phyloP scores from a whole-genome alignment of 1,140 invertebrate species.

The Eupeodes corollae region DNA sequence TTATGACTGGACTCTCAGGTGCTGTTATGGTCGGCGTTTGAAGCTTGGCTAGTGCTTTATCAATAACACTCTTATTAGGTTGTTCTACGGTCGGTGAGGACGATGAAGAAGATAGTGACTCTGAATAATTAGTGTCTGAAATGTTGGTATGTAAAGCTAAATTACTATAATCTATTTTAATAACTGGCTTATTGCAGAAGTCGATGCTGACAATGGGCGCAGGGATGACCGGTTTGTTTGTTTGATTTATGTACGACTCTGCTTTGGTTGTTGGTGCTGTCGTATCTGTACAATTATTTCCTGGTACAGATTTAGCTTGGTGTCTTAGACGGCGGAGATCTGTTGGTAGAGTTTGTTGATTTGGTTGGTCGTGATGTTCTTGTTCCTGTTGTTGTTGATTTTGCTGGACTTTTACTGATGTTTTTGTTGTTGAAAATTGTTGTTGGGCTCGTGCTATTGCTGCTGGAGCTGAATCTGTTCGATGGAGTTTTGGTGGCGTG shows the following conservation, averaged over 20 bases:
- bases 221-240: constrained; percentile 31
- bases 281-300: not conserved
- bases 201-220: constrained; percentile 30
- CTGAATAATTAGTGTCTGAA: not conserved
- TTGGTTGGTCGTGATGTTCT: not conserved
- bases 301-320: constrained; percentile 10
- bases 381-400: not conserved
- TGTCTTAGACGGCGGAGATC: constrained; percentile 5
- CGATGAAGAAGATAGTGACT: too few species aligned
- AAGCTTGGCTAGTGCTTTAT: constrained; percentile 7
- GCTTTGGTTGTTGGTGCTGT: not conserved
- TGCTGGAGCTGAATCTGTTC: not conserved
- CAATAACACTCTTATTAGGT: not conserved
- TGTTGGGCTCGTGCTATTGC: not conserved
- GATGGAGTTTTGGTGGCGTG: not conserved
- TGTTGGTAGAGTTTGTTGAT: constrained; percentile 8
- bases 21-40: constrained; percentile 3
- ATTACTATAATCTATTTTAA: constrained; percentile 36
- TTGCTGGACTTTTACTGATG: not conserved
- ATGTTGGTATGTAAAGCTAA: constrained; percentile 5
- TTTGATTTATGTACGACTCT: constrained; percentile 4
- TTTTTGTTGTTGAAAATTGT: not conserved
- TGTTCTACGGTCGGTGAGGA: too few species aligned
- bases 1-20: constrained; percentile 23
- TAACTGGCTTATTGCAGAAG: constrained; percentile 25